phyloP scores from a whole-genome alignment of 2,113 vertebrate genomes.

The Elephas maximus region DNA sequence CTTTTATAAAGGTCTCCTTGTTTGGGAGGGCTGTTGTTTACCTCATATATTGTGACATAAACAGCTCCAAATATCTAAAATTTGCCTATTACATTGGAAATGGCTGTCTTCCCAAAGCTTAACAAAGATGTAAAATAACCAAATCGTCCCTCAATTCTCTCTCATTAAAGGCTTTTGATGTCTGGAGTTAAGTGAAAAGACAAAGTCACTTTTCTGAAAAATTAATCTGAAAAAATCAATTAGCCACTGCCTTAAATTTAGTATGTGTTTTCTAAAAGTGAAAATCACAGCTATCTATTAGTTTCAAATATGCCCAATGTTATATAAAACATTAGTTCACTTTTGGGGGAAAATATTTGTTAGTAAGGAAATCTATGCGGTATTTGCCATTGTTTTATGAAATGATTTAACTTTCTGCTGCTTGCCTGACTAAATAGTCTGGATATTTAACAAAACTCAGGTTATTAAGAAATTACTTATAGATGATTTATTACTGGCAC shows the following conservation, averaged over 20 bases:
- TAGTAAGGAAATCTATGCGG: background rate
- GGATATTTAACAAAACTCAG: background rate
- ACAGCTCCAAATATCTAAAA: background rate
- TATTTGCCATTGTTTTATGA: constrained; percentile 30
- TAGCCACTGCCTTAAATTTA: constrained; percentile 34
- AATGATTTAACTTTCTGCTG: background rate
- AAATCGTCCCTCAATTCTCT: constrained; percentile 18
- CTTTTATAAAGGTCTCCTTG: constrained; percentile 17
- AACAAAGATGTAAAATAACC: constrained; percentile 49
- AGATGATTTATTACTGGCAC: background rate
- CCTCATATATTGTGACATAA: constrained; percentile 16
- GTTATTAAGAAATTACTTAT: constrained; percentile 12
- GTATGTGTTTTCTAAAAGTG: constrained; percentile 44
- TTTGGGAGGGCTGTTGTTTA: background rate
- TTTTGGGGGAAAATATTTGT: background rate
- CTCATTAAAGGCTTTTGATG: constrained; percentile 33
- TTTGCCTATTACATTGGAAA: constrained; percentile 18
- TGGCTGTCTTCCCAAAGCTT: background rate
- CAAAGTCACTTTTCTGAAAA: background rate
- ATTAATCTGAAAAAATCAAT: constrained; percentile 50
- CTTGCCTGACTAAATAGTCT: constrained; percentile 1
- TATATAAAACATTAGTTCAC: constrained; percentile 1
- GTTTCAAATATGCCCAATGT: constrained; percentile 44
- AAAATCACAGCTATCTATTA: background rate
- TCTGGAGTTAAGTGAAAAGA: background rate